Evolutionary conservation across 2,113 vertebrate species (phyloP), one percentile per base, ranked within the genome.

Genomic region (Colistium nudipinnis): DNA sequence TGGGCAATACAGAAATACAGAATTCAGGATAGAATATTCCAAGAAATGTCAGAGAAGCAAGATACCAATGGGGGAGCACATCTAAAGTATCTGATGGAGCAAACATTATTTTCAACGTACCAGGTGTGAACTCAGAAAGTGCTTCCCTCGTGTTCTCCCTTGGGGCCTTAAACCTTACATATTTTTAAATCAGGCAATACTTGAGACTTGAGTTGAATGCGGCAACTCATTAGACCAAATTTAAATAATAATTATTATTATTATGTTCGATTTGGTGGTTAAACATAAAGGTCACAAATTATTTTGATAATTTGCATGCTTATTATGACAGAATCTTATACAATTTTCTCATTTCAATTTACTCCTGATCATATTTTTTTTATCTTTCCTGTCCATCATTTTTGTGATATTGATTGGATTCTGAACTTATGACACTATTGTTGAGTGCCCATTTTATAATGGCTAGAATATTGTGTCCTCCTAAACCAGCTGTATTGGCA

Each of bases 111-210:
- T 67, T 44, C 52, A 63, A 66, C 70, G 47, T 62, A 76, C 45
- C 69, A 64, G 78, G 56, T 74, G 19, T 59, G 30, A 68, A 78
- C 57, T 78, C 65, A 59, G 57, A 66, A 73, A 76, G 61, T 80
- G 67, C 61, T 83, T 73, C 60, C 73, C 60, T 83, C 48, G 41
- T 81, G 72, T 87, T 80, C 49, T 86, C 57, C 74, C 76, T 78
- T 41, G 80, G 80, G 78, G 82, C 90, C 87, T 88, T 89, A 86
- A 78, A 74, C 64, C 47, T 82, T n/a, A 69, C 71, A n/a, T n/a
- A n/a, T n/a, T n/a, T n/a, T n/a, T n/a, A 9, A 33, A 33, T 56
- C 41, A 60, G 27, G 19, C 16, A 45, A 73, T 51, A 39, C 35
- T 49, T 64, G n/a, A n/a, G n/a, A n/a, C n/a, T 0, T 16, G 39